A percentile compares a stretch with the other conserved stretches of the same genome.
phyloP scores from a whole-genome alignment of 1,140 invertebrate species.

The Cheumatopsyche charites region DNA sequence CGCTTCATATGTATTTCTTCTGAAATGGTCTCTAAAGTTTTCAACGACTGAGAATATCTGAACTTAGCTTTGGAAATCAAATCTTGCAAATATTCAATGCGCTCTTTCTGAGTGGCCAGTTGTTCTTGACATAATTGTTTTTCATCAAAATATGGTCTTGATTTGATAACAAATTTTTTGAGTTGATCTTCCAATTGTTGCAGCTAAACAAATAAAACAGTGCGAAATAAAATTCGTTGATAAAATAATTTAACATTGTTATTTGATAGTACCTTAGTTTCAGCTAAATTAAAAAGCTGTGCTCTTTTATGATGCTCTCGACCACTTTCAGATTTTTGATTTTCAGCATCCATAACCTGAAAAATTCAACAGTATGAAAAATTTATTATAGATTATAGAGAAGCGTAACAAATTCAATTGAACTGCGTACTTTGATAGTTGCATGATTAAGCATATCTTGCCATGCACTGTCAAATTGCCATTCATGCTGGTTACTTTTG shows the following conservation, averaged over 20 bases:
- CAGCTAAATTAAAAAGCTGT: conserved; percentile 75
- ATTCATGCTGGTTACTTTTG: conserved; percentile 78
- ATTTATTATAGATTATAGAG: conserved; percentile 55
- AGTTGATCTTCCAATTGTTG: conserved; percentile 78
- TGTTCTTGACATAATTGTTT: conserved; percentile 91
- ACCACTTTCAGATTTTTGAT: conserved; percentile 84
- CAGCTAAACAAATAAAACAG: conserved; percentile 53
- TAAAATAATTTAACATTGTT: background rate
- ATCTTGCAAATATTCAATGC: conserved; percentile 80
- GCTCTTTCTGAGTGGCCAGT: conserved; percentile 85
- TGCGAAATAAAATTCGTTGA: background rate
- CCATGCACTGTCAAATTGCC: conserved; percentile 88
- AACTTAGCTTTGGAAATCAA: conserved; percentile 81
- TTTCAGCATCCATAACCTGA: conserved; percentile 93
- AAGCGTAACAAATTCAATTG: background rate
- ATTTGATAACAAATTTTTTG: conserved; percentile 79
- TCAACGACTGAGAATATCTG: conserved; percentile 83
- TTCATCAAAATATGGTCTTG: conserved; percentile 91
- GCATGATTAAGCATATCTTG: conserved; percentile 96
- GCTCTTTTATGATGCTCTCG: conserved; percentile 83
- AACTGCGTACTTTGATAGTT: conserved; percentile 75
- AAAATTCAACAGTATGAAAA: too few relatives aligned
- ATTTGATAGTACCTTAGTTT: conserved; percentile 67
- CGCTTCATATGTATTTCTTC: conserved; percentile 88
- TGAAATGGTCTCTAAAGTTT: conserved; percentile 88